A percentile compares a stretch with the other conserved stretches of the same genome.
Evolutionary conservation across 2,113 vertebrate genomes (phyloP).

Genomic region (Thalassoma bifasciatum): DNA sequence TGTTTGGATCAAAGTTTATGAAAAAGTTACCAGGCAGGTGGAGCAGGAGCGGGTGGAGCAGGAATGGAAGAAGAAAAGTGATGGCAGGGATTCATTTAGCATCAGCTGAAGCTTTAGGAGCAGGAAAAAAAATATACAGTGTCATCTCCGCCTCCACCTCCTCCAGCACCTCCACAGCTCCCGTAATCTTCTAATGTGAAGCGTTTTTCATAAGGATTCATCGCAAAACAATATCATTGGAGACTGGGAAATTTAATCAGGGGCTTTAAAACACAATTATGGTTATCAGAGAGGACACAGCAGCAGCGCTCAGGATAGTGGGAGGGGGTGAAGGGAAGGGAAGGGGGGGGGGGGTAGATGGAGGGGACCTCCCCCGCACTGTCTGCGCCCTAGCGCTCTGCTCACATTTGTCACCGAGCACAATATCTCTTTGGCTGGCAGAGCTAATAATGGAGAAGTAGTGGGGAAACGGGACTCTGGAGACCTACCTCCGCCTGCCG

Average conservation of each 20-base stretch:
- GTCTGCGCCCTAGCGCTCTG: constrained; percentile 61
- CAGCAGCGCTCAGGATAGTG: background rate
- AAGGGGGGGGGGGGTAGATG: background rate
- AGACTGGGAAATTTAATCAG: constrained; percentile 83
- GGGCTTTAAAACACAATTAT: constrained; percentile 82
- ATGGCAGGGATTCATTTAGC: constrained; percentile 67
- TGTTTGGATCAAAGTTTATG: constrained; percentile 2
- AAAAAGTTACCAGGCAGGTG: constrained; percentile 29
- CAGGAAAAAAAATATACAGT: background rate
- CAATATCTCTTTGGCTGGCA: constrained; percentile 81
- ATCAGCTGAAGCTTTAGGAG: constrained; percentile 40
- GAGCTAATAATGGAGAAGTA: constrained; percentile 77
- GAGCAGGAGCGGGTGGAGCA: constrained; percentile 48
- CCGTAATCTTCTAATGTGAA: constrained; percentile 66
- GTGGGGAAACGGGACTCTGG: constrained; percentile 67
- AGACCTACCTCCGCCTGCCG: constrained; percentile 68
- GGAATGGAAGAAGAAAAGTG: constrained; percentile 23
- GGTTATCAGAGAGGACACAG: constrained; percentile 73
- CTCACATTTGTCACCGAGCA: constrained; percentile 76
- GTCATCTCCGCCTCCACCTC: constrained; percentile 42
- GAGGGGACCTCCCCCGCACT: constrained; percentile 68
- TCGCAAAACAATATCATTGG: constrained; percentile 80
- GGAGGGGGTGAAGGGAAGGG: background rate
- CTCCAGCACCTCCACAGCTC: constrained; percentile 49
- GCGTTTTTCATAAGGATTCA: constrained; percentile 83